Base-by-base conservation (phyloP, 1,140 invertebrate genomes). In the Ganaspis sp. region DNA sequence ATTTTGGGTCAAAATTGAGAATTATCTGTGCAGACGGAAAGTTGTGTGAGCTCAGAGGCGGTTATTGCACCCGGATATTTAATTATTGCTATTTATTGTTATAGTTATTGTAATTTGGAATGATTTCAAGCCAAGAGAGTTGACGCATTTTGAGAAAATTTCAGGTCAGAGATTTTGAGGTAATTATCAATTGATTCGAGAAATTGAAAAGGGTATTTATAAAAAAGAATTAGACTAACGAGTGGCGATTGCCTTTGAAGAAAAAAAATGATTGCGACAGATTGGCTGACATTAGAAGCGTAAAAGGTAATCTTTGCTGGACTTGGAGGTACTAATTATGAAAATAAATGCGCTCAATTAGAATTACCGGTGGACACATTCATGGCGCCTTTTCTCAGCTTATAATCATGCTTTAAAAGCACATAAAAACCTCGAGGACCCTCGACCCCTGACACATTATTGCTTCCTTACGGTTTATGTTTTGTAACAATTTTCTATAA, bases 71-170 rank as follows among this genome's bases (percentile, higher is more conserved):
- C n/a, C n/a, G n/a, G n/a, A n/a, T n/a, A n/a, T n/a, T n/a, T n/a
- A n/a, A n/a, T n/a, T n/a, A n/a, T n/a, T n/a, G n/a, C n/a, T n/a
- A n/a, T n/a, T n/a, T n/a, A n/a, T n/a, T n/a, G n/a, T n/a, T n/a
- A n/a, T n/a, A n/a, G n/a, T n/a, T n/a, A n/a, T n/a, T n/a, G n/a
- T 76, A 82, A 82, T 82, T 74, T 75, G 69, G 58, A 64, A 45
- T 73, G 23, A 76, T 76, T 76, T 74, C 75, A 69, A 6, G 29
- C 2, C 29, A 34, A 34, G n/a, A n/a, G n/a, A n/a, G n/a, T n/a
- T n/a, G n/a, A n/a, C n/a, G n/a, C n/a, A n/a, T n/a, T 34, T 34
- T 3, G 6, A 34, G 6, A 2, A 34, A 34, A 34, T 34, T 34
- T 34, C 6, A 34, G 29, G 29, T 34, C 6, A 34, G 6, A 34